Evolutionary conservation across 2,888 invertebrate species (phyloP).

Genomic region (Apodemia duryi): DNA sequence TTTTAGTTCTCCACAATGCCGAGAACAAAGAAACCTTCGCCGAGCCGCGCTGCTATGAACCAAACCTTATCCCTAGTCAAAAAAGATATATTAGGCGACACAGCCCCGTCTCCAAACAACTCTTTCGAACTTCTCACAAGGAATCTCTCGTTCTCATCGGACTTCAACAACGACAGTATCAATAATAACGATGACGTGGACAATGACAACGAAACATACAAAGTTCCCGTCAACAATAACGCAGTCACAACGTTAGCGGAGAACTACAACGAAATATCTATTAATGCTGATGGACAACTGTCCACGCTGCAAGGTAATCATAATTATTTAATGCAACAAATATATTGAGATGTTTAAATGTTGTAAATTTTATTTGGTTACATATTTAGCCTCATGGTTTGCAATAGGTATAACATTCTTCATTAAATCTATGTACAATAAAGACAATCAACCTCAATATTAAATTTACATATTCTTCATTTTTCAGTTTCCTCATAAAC

Average conservation of each 20-base stretch:
- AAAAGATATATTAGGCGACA: slow-evolving; percentile 61
- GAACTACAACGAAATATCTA: slow-evolving; percentile 73
- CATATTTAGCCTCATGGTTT: too few species aligned
- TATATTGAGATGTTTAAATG: too few species aligned
- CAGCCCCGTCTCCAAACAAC: slow-evolving; percentile 54
- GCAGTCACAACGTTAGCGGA: slow-evolving; percentile 58
- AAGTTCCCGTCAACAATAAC: slow-evolving; percentile 66
- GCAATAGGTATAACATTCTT: too few species aligned
- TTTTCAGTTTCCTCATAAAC: too few species aligned
- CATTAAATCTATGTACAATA: too few species aligned
- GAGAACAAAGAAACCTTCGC: slow-evolving; percentile 72
- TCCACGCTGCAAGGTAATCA: slow-evolving; percentile 66
- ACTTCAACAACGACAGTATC: slow-evolving; percentile 72
- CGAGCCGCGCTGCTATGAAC: slow-evolving; percentile 62
- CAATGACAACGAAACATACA: slow-evolving; percentile 64
- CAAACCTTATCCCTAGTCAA: slow-evolving; percentile 66
- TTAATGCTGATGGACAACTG: slow-evolving; percentile 67
- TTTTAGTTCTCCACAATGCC: slow-evolving; percentile 82
- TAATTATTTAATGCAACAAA: not conserved
- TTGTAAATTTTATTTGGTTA: too few species aligned
- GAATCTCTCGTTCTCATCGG: slow-evolving; percentile 71
- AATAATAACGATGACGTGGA: slow-evolving; percentile 59
- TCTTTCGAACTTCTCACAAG: slow-evolving; percentile 68
- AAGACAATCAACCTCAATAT: too few species aligned
- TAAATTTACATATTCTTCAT: too few species aligned